Base-by-base conservation (phyloP, 30 jellyfish, hydroid and myxozoan genomes). In the Turritopsis rubra region DNA sequence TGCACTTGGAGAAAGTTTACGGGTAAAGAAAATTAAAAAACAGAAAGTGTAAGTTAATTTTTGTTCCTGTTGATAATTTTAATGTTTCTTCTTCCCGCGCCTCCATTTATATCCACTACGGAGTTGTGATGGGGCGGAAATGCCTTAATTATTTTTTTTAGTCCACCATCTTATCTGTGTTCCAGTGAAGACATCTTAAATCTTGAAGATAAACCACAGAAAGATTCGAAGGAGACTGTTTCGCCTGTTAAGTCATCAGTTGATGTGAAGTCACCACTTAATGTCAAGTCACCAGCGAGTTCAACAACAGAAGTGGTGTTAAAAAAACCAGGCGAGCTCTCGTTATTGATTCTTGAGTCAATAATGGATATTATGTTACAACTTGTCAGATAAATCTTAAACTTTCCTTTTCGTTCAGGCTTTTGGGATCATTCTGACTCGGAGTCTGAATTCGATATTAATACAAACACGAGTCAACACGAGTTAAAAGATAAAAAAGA, bases 341-440 rank as follows among this genome's bases (percentile, higher is more conserved):
- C n/a, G n/a, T n/a, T n/a, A n/a, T n/a, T n/a, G n/a, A 54, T 54
- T 54, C n/a, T 54, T 21, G 19, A 16, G 19, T 54, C n/a, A n/a
- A n/a, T n/a, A n/a, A n/a, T n/a, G n/a, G n/a, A n/a, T n/a, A n/a
- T n/a, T n/a, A n/a, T n/a, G n/a, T n/a, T n/a, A n/a, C n/a, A n/a
- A n/a, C n/a, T n/a, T n/a, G n/a, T n/a, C 13, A 41, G 60, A 41
- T 13, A 41, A 3, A 41, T 41, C 60, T 13, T 41, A 74, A 24
- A n/a, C 29, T 74, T 74, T 74, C n/a, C n/a, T n/a, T n/a, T n/a
- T n/a, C n/a, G n/a, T 74, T 23, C 26, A 80, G 87, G 79, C 20
- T 80, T 80, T 26, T 80, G 87, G 87, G 87, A 80, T 29, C 73
- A 77, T 20, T 53, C 87, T 23, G 87, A 80, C 52, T 80, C 87